Evolutionary conservation across 2,888 invertebrate genomes (phyloP).

Genomic region (Drosophila anomelani): DNA sequence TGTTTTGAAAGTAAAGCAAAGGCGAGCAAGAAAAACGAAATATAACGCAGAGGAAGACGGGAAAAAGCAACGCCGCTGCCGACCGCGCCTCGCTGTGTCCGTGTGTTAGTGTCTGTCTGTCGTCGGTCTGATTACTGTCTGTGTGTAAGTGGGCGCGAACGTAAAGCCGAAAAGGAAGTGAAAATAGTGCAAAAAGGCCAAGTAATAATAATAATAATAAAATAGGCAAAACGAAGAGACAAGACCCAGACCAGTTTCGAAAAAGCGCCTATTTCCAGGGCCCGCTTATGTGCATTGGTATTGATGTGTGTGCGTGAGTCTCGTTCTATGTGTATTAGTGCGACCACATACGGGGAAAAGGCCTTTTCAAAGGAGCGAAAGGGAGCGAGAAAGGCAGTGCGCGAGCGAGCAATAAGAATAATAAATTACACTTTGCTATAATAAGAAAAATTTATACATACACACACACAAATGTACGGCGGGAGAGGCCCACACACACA

Average conservation of each 20-base stretch:
- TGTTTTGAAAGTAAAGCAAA: conserved; percentile 73
- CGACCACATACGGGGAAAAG: conserved; percentile 81
- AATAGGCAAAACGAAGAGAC: conserved; percentile 63
- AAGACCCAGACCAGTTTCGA: conserved; percentile 75
- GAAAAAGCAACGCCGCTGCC: conserved; percentile 46
- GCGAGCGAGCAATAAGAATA: conserved; percentile 77
- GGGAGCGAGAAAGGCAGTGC: conserved; percentile 38
- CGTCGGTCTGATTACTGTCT: conserved; percentile 27
- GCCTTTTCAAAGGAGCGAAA: conserved; percentile 59
- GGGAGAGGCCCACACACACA: conserved; percentile 43
- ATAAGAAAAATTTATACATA: conserved; percentile 80
- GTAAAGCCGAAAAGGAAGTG: conserved; percentile 55
- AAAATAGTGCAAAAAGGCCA: conserved; percentile 69
- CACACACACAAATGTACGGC: conserved; percentile 47
- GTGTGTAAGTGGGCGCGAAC: conserved; percentile 50
- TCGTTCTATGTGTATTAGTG: conserved; percentile 16
- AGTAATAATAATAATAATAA: conserved; percentile 66
- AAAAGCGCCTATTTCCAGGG: conserved; percentile 78
- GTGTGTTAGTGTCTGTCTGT: conserved; percentile 34
- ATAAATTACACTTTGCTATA: conserved; percentile 82
- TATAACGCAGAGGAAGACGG: conserved; percentile 56
- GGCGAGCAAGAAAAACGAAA: conserved; percentile 60
- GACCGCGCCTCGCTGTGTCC: conserved; percentile 67
- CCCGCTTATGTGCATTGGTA: conserved; percentile 47
- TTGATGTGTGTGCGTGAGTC: conserved; percentile 50